Evolutionary conservation across 1,140 invertebrate species (phyloP).

Genomic region (Drosophila quadrilineata): DNA sequence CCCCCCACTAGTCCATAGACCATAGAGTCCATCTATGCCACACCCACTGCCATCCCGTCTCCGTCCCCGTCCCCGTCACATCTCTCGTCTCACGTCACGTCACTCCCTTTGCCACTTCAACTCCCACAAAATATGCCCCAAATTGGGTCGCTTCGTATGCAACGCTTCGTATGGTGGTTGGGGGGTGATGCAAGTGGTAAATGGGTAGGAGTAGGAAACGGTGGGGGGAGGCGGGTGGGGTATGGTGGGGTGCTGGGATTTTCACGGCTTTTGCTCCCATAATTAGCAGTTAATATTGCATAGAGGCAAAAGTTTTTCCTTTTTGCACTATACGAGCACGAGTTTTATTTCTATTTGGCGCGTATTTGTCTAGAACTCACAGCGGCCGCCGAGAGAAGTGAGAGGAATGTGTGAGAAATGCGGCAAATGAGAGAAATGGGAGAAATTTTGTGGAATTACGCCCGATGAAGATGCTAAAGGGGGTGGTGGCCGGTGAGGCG

Average conservation of each 20-base stretch:
- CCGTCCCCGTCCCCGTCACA: too few relatives aligned
- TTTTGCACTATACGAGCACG: constrained; percentile 18
- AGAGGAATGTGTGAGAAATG: neutral
- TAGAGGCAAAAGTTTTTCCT: constrained; percentile 55
- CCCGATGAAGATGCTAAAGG: neutral
- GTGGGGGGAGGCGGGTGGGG: neutral
- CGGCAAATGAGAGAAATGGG: neutral
- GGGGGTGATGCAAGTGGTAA: neutral
- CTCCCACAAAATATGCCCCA: too few relatives aligned
- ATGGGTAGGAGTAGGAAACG: neutral
- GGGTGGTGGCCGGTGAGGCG: too few relatives aligned
- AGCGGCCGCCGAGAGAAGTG: neutral
- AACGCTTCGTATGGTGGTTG: constrained; percentile 1
- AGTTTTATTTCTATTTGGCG: constrained; percentile 73
- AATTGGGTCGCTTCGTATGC: too few relatives aligned
- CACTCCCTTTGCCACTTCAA: too few relatives aligned
- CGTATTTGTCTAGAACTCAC: constrained; percentile 68
- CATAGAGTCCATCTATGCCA: too few relatives aligned
- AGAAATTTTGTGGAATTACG: constrained; percentile 1
- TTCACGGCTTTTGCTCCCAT: constrained; percentile 43
- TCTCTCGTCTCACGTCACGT: too few relatives aligned
- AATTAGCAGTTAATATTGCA: constrained; percentile 78
- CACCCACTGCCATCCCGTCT: too few relatives aligned
- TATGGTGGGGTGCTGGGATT: neutral
- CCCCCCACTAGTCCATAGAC: too few relatives aligned